phyloP scores from a whole-genome alignment of 2,797 vertebrate species.

The Bradypodion ventrale region DNA sequence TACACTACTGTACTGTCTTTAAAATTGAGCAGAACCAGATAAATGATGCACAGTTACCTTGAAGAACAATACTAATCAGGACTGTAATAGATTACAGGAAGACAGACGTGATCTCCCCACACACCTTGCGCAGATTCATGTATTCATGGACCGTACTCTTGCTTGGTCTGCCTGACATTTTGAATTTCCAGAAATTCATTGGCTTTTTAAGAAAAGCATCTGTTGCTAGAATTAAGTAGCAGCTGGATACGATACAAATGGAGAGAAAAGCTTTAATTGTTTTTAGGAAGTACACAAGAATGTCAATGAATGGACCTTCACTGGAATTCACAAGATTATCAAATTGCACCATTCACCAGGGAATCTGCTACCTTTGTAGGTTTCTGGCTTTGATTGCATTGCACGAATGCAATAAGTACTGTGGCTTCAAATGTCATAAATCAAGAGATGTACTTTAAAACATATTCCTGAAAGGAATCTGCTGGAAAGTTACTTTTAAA shows the following conservation, averaged over 20 bases:
- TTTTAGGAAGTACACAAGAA: constrained; percentile 55
- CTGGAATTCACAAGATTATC: constrained; percentile 64
- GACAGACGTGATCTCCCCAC: constrained; percentile 65
- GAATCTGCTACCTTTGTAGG: constrained; percentile 64
- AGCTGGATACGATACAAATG: constrained; percentile 53
- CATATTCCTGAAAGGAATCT: constrained; percentile 20
- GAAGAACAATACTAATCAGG: constrained; percentile 64
- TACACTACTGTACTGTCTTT: constrained; percentile 39
- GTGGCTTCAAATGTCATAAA: constrained; percentile 62
- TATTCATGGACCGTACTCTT: constrained; percentile 62
- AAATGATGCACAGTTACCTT: constrained; percentile 60
- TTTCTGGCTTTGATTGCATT: constrained; percentile 58
- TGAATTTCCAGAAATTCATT: constrained; percentile 71
- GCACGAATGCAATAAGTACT: constrained; percentile 29
- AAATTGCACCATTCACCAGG: constrained; percentile 66
- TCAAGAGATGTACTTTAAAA: constrained; percentile 59
- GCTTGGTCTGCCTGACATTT: constrained; percentile 68
- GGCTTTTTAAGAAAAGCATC: constrained; percentile 70
- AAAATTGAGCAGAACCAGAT: constrained; percentile 47
- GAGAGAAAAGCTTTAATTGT: constrained; percentile 64
- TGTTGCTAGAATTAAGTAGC: constrained; percentile 71
- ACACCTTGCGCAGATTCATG: constrained; percentile 52
- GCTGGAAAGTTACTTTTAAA: too few species aligned
- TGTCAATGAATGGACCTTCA: constrained; percentile 60
- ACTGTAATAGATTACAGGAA: constrained; percentile 68